Conservation (phyloP, 2,797 vertebrate genomes). For the Aphelocoma californica region DNA sequence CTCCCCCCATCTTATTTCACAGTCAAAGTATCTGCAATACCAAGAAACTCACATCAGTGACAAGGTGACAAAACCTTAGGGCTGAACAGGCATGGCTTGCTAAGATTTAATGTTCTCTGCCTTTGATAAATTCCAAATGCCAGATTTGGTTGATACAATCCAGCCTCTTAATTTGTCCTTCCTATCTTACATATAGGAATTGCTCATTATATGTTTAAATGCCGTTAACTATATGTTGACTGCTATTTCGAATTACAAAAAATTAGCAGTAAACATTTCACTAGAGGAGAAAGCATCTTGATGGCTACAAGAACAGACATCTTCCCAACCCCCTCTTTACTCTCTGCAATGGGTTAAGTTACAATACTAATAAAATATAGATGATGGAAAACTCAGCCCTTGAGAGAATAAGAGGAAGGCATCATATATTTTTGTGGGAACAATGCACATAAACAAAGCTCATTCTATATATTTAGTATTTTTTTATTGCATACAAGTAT, state of each 20-base stretch:
- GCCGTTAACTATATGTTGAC: slow-evolving; percentile 13
- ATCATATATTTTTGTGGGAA: not conserved
- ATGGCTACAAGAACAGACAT: not conserved
- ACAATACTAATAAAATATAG: slow-evolving; percentile 66
- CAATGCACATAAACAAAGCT: not conserved
- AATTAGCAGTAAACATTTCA: not conserved
- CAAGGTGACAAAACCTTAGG: not conserved
- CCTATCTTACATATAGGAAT: not conserved
- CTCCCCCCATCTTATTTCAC: not conserved
- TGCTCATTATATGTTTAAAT: not conserved
- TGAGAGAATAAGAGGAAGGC: slow-evolving; percentile 22
- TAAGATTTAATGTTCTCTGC: not conserved
- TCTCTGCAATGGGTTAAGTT: slow-evolving; percentile 41
- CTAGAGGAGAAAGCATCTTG: not conserved
- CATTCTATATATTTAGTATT: not conserved
- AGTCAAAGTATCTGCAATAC: not conserved
- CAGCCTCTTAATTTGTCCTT: not conserved
- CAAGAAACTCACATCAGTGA: not conserved
- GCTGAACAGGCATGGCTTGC: not conserved
- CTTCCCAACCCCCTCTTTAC: not conserved
- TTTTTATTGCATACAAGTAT: not conserved
- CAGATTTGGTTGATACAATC: not conserved
- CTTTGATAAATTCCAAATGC: not conserved
- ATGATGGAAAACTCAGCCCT: slow-evolving; percentile 64
- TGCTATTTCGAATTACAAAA: not conserved